Conservation (phyloP, 2,797 vertebrate genomes). For the Pipistrellus nathusii region DNA sequence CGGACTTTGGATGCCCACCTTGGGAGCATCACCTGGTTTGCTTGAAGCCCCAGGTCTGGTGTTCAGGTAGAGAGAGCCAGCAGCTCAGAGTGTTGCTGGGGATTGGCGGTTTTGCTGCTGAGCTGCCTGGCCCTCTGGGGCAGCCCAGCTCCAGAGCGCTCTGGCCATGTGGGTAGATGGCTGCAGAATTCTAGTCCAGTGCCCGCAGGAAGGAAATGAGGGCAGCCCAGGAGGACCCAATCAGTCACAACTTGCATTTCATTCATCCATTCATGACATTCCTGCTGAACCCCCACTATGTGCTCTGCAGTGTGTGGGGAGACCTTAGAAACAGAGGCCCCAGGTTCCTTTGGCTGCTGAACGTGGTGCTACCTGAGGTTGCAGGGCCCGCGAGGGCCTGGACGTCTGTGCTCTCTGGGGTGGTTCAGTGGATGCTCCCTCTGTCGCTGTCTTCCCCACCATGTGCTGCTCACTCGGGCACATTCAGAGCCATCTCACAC, state of each 20-base stretch:
- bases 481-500: not conserved
- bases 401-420: not conserved
- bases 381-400: not conserved
- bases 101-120: not conserved
- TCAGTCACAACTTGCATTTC: not conserved
- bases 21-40: not conserved
- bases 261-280: not conserved
- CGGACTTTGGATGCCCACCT: not conserved
- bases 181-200: not conserved
- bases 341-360: not conserved
- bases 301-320: not conserved
- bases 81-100: not conserved
- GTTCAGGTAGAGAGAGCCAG: not conserved
- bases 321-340: not conserved
- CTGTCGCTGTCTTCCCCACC: not conserved
- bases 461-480: not conserved
- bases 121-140: not conserved
- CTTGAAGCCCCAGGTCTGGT: not conserved
- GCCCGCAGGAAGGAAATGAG: not conserved
- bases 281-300: accelerated
- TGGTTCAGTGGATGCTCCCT: too few relatives aligned
- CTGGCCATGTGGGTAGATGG: not conserved
- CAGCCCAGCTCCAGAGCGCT: not conserved
- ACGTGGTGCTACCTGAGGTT: accelerated
- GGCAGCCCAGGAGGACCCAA: not conserved